Percentiles rank a stretch among this genome's conserved stretches.
Evolutionary conservation across 2,888 invertebrate species (phyloP).

Genomic region (Coenonympha glycerion): DNA sequence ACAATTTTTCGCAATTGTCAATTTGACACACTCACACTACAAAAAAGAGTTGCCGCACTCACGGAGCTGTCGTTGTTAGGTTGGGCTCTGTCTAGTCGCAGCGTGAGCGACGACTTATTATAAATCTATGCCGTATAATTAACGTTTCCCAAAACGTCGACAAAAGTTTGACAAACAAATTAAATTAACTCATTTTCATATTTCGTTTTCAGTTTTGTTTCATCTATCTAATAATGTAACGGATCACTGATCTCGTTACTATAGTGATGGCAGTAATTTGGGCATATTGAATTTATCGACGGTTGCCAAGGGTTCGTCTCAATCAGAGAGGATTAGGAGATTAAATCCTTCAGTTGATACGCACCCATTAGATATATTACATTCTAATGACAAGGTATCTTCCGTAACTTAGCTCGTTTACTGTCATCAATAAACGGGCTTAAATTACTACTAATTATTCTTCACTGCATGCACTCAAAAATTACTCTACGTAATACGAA

Average conservation of each 20-base stretch:
- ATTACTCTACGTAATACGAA: no score
- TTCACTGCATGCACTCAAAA: no score
- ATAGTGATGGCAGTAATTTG: conserved; percentile 45
- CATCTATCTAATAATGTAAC: not conserved
- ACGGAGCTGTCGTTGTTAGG: no score
- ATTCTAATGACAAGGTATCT: conserved; percentile 19
- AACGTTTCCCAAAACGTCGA: no score
- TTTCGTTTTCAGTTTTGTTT: not conserved
- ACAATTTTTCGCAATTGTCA: no score
- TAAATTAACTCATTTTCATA: not conserved
- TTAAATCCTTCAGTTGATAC: conserved; percentile 51
- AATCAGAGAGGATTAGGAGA: conserved; percentile 50
- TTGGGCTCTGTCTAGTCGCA: no score
- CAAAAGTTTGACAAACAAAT: not conserved
- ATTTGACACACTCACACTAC: no score
- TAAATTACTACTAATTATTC: no score
- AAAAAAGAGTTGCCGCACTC: no score
- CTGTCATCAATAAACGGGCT: conserved; percentile 5
- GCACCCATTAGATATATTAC: conserved; percentile 40
- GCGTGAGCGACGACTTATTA: no score
- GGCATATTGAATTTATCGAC: conserved; percentile 61
- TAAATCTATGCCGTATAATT: no score
- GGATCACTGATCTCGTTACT: conserved; percentile 16
- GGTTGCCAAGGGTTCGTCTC: conserved; percentile 41
- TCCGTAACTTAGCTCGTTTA: conserved; percentile 7